Percentiles rank a stretch among this genome's conserved stretches.
These are phyloP conservation scores for Nezara viridula DNA, from an alignment of 2,888 invertebrate genomes.

Conservation along the genomic window DNA sequence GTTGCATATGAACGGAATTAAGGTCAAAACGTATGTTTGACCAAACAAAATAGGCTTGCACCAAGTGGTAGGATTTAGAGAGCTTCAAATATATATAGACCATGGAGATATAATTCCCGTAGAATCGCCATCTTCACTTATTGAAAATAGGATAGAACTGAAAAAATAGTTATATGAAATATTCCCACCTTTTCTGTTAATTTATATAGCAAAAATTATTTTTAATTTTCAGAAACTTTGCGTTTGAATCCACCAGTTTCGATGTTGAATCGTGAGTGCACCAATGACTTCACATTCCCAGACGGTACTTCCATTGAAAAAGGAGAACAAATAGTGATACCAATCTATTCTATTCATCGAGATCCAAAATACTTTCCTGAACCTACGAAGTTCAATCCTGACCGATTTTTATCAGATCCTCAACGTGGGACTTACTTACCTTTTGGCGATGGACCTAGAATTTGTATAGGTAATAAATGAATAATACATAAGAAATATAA, in stretches of 20 bases:
- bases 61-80: too few species aligned
- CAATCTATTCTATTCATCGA: slow-evolving; percentile 60
- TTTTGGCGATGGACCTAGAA: slow-evolving; percentile 64
- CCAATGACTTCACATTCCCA: slow-evolving; percentile 62
- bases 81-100: too few species aligned
- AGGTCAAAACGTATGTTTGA: too few species aligned
- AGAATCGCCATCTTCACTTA: too few species aligned
- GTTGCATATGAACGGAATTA: too few species aligned
- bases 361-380: slow-evolving; percentile 63
- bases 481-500: too few species aligned
- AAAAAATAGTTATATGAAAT: too few species aligned
- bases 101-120: too few species aligned
- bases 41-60: too few species aligned
- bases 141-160: too few species aligned
- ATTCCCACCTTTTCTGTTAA: too few species aligned
- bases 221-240: slow-evolving; percentile 61
- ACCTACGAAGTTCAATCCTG: slow-evolving; percentile 62
- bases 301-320: slow-evolving; percentile 60
- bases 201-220: too few species aligned
- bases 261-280: slow-evolving; percentile 58
- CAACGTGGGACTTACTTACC: slow-evolving; percentile 67
- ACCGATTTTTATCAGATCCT: slow-evolving; percentile 57
- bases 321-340: slow-evolving; percentile 59
- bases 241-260: slow-evolving; percentile 61
- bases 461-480: slow-evolving; percentile 62